Evolutionary conservation across 2,797 vertebrate genomes (phyloP).

Genomic region (Distichodus sexfasciatus): DNA sequence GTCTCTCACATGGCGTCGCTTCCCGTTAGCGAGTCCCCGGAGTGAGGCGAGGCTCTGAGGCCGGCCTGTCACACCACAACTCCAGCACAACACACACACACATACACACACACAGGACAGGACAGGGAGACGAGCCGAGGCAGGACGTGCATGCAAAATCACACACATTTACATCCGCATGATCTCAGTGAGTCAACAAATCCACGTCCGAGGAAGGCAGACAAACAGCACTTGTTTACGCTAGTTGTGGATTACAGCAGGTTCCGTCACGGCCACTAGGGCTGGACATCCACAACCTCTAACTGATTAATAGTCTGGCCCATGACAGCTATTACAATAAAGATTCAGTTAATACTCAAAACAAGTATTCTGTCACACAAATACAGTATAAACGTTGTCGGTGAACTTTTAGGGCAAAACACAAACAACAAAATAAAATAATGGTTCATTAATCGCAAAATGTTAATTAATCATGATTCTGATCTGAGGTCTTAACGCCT

Average conservation of each 20-base stretch:
- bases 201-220: conserved; percentile 14
- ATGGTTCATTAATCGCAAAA: too few relatives aligned
- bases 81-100: conserved; percentile 53
- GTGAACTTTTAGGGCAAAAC: too few relatives aligned
- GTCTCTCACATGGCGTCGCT: conserved; percentile 58
- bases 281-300: too few relatives aligned
- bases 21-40: conserved; percentile 54
- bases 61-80: conserved; percentile 56
- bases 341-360: too few relatives aligned
- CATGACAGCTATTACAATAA: too few relatives aligned
- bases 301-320: too few relatives aligned
- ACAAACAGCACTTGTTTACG: conserved; percentile 12
- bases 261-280: background rate
- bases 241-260: background rate
- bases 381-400: too few relatives aligned
- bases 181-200: conserved; percentile 25
- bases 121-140: conserved; percentile 10
- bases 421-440: too few relatives aligned
- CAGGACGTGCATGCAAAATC: conserved; percentile 30
- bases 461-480: too few relatives aligned
- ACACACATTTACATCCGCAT: conserved; percentile 8
- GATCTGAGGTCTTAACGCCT: too few relatives aligned
- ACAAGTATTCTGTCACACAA: too few relatives aligned
- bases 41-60: conserved; percentile 58
- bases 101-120: conserved; percentile 53